These are phyloP conservation scores for Neolamprologus kungweensis DNA, from an alignment of 2,113 vertebrate genomes.

Conservation along the genomic window DNA sequence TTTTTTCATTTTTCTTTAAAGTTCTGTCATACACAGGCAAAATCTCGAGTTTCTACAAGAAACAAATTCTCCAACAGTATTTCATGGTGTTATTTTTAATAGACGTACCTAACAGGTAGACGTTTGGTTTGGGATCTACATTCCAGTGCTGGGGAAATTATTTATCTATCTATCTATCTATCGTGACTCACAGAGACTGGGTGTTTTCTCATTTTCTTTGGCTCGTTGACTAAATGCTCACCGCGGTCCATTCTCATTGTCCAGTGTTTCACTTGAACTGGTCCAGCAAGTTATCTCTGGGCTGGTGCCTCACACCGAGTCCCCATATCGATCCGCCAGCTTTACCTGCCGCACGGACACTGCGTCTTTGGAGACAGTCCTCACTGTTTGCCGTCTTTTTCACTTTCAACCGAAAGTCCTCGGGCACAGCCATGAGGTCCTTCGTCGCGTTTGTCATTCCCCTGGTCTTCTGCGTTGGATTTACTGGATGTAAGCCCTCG, in stretches of 20 bases:
- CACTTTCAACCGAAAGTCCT: neutral
- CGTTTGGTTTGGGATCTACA: neutral
- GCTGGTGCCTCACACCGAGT: slow-evolving; percentile 3
- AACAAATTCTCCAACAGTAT: neutral
- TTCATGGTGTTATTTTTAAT: neutral
- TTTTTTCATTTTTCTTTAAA: neutral
- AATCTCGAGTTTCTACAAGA: neutral
- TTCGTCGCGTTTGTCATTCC: slow-evolving; percentile 1
- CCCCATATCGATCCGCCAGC: slow-evolving; percentile 12
- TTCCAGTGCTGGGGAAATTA: neutral
- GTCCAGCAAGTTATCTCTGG: slow-evolving; percentile 49
- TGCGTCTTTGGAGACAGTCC: slow-evolving; percentile 10
- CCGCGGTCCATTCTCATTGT: slow-evolving; percentile 27
- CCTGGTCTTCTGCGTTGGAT: slow-evolving; percentile 7
- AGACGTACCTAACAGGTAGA: neutral
- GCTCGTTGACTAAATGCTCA: neutral
- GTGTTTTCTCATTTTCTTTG: neutral
- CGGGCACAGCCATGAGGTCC: slow-evolving; percentile 45
- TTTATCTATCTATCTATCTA: neutral
- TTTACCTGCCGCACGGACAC: slow-evolving; percentile 35
- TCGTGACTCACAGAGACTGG: neutral
- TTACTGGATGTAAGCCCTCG: slow-evolving; percentile 22
- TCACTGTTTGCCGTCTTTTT: neutral
- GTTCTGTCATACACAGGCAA: neutral
- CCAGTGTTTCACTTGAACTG: slow-evolving; percentile 45